A percentile compares a stretch with the other conserved stretches of the same genome.
Conservation (phyloP, 2,797 vertebrate species). For the Falco berigora region DNA sequence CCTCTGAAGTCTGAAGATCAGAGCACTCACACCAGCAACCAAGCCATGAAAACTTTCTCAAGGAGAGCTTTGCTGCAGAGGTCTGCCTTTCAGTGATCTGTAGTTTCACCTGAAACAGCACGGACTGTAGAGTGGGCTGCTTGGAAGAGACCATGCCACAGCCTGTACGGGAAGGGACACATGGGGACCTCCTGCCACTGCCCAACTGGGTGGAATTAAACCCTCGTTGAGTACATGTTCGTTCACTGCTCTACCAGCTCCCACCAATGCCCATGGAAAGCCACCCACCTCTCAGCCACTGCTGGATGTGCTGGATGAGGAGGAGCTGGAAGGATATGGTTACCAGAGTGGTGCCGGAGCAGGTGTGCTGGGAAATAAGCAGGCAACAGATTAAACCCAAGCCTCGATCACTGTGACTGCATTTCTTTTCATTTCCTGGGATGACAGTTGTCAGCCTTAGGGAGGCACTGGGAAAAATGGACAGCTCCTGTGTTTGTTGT, state of each 20-base stretch:
- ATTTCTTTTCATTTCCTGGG: not conserved
- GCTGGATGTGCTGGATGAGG: not conserved
- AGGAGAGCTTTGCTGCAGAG: not conserved
- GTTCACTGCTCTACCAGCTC: not conserved
- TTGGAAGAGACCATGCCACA: not conserved
- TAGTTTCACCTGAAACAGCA: not conserved
- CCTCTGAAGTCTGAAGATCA: not conserved
- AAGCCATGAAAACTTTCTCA: not conserved
- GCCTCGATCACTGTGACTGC: not conserved
- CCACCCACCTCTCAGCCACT: not conserved
- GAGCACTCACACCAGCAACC: not conserved
- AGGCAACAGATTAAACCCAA: not conserved
- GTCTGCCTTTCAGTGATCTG: not conserved
- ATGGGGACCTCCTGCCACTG: not conserved
- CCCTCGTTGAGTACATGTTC: not conserved
- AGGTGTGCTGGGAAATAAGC: not conserved
- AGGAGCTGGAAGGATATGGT: not conserved
- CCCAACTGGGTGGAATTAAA: not conserved
- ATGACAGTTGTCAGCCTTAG: not conserved
- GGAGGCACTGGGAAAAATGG: not conserved
- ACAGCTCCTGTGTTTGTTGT: not conserved
- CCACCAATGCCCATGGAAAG: not conserved
- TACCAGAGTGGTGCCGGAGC: not conserved
- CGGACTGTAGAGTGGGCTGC: not conserved
- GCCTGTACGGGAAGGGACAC: accelerated